Percentiles rank a stretch among this genome's conserved stretches.
phyloP scores from a whole-genome alignment of 2,888 invertebrate genomes.

The Agonopterix arenella region DNA sequence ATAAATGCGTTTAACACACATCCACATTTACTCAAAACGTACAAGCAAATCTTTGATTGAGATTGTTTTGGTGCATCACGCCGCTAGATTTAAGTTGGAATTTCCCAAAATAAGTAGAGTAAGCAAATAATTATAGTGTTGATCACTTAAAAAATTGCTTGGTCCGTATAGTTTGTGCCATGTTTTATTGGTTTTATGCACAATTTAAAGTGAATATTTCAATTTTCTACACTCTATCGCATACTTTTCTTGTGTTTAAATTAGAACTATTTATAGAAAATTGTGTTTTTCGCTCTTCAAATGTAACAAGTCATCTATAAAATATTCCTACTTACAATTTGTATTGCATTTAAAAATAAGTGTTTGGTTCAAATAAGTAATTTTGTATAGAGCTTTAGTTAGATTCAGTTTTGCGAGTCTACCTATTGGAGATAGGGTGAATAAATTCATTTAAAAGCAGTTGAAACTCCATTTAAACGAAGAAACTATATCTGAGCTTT shows the following conservation, averaged over 20 bases:
- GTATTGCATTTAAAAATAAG: constrained; percentile 35
- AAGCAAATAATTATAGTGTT: constrained; percentile 4
- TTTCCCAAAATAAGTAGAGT: constrained; percentile 1
- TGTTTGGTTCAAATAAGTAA: constrained; percentile 23
- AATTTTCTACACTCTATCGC: constrained; percentile 75
- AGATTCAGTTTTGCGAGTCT: constrained; percentile 28
- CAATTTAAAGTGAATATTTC: constrained; percentile 35
- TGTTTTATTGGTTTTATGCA: constrained; percentile 67
- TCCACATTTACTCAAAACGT: too few species aligned
- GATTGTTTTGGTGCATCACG: constrained; percentile 6
- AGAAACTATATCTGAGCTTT: too few species aligned
- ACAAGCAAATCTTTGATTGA: too few species aligned
- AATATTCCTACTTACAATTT: constrained; percentile 14
- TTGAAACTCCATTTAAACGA: too few species aligned
- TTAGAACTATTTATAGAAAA: not conserved
- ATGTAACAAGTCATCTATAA: constrained; percentile 4
- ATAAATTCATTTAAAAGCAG: constrained; percentile 2
- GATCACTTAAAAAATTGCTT: constrained; percentile 8
- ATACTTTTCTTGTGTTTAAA: not conserved
- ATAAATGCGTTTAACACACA: too few species aligned
- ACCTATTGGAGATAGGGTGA: constrained; percentile 39
- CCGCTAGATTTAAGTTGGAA: constrained; percentile 3
- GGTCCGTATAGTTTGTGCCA: constrained; percentile 14
- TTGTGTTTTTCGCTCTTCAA: not conserved
- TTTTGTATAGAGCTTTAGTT: constrained; percentile 25